Evolutionary conservation across 2,797 vertebrate genomes (phyloP), one percentile per base, ranked within the genome.

Genomic region (Lagodon rhomboides): DNA sequence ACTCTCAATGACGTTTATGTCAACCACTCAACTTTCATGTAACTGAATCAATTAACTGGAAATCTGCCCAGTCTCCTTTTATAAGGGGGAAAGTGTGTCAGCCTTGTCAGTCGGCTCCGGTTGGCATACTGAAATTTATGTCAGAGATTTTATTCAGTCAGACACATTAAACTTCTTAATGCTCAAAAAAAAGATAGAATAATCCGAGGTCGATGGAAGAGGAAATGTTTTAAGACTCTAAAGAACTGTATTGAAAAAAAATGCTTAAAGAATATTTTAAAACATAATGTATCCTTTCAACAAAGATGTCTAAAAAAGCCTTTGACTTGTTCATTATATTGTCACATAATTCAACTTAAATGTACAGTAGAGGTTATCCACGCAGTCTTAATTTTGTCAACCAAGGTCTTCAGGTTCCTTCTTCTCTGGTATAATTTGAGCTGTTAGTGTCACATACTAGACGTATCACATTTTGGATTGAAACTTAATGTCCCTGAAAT

Each of bases 1-100:
- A 74, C 23, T 72, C 34, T 58, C 72, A 75, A 15, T 56, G 54
- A 78, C 25, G n/a, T 67, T 71, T 68, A 53, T 85, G 68, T 85
- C 74, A 84, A 22, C 51, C 25, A 44, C 76, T 81, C 49, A 80
- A 56, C 79, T 85, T 89, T 85, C 50, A 80, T 83, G 53, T 56
- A 50, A 78, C 49, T 43, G 46, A 83, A 80, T 87, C 51, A 68
- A 56, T 85, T 80, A 77, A 70, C 69, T 61, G 70, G 25, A 78
- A 75, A 60, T 71, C 56, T 75, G 58, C 46, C 64, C 56, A 43
- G 11, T 60, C 41, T 82, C 23, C 25, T 64, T 72, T 76, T 60
- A 67, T 79, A 60, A 53, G 59, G 59, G 59, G 61, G 43, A 68
- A 74, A 87, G 82, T 50, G 61, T 87, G 80, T 77, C 83, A 80